phyloP scores from a whole-genome alignment of 2,888 invertebrate genomes.

The Hydroisotoma schaefferi region DNA sequence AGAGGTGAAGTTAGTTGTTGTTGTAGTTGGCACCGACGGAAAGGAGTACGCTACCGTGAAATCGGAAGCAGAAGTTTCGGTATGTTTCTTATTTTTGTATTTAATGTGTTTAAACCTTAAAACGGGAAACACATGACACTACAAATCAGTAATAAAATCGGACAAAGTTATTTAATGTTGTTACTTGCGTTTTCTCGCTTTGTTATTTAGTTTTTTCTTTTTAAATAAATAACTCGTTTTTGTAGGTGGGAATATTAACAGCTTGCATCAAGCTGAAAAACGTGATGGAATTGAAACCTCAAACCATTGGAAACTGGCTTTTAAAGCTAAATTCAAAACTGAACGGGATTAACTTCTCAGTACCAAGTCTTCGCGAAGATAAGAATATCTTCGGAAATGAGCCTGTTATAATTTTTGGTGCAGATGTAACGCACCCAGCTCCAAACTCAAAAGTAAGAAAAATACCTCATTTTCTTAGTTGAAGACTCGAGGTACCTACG shows the following conservation, averaged over 20 bases:
- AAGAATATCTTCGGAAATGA: constrained; percentile 20
- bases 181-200: no score
- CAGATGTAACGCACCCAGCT: constrained; percentile 56
- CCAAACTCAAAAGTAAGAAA: constrained; percentile 49
- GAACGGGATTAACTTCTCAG: constrained; percentile 52
- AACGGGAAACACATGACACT: neutral
- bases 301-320: constrained; percentile 37
- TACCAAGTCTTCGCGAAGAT: neutral
- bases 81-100: constrained; percentile 53
- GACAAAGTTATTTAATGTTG: no score
- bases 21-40: constrained; percentile 24
- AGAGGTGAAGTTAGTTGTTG: constrained; percentile 10
- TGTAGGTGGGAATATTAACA: constrained; percentile 50
- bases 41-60: constrained; percentile 26
- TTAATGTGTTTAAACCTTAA: neutral
- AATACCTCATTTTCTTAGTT: neutral
- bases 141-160: no score
- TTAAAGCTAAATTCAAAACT: constrained; percentile 53
- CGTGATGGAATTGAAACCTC: constrained; percentile 23
- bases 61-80: constrained; percentile 22
- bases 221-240: no score
- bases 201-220: no score
- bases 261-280: constrained; percentile 51
- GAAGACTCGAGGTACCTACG: neutral
- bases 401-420: constrained; percentile 54